These are phyloP conservation scores for Chymomyza costata DNA, from an alignment of 1,140 invertebrate species.

Conservation along the genomic window DNA sequence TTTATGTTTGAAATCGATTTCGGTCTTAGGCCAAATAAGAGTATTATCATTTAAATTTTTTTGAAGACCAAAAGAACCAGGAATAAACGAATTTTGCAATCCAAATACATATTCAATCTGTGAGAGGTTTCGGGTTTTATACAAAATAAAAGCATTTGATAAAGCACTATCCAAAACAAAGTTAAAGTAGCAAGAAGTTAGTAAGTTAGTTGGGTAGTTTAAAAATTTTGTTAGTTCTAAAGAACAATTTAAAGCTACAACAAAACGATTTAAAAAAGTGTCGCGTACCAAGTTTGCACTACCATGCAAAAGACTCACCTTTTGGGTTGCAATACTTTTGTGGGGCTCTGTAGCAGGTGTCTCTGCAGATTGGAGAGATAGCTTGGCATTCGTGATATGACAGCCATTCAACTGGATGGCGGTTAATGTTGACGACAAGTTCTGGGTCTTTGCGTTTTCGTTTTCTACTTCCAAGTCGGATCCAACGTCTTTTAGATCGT, in stretches of 20 bases:
- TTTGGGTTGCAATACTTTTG: conserved; percentile 71
- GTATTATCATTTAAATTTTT: too few relatives aligned
- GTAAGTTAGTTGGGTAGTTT: neutral
- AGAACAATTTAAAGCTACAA: conserved; percentile 23
- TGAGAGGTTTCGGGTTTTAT: too few relatives aligned
- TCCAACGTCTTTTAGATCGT: conserved; percentile 65
- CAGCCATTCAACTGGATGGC: conserved; percentile 42
- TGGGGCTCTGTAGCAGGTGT: conserved; percentile 20
- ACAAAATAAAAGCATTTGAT: too few relatives aligned
- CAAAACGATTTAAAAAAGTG: conserved; percentile 25
- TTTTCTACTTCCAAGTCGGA: conserved; percentile 66
- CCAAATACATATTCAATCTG: too few relatives aligned
- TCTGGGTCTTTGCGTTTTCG: conserved; percentile 24
- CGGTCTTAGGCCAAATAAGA: too few relatives aligned
- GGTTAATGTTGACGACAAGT: conserved; percentile 17
- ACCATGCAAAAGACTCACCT: conserved; percentile 54
- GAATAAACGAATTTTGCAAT: too few relatives aligned
- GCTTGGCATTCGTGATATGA: conserved; percentile 41
- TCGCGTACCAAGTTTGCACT: conserved; percentile 27
- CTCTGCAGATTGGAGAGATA: conserved; percentile 5
- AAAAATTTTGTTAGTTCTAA: conserved; percentile 11
- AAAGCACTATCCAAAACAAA: too few relatives aligned
- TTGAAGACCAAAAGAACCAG: too few relatives aligned
- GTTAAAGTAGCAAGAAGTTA: neutral
- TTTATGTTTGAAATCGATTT: too few relatives aligned